Conservation (phyloP, 2,113 vertebrate species). For the Cercocebus atys region DNA sequence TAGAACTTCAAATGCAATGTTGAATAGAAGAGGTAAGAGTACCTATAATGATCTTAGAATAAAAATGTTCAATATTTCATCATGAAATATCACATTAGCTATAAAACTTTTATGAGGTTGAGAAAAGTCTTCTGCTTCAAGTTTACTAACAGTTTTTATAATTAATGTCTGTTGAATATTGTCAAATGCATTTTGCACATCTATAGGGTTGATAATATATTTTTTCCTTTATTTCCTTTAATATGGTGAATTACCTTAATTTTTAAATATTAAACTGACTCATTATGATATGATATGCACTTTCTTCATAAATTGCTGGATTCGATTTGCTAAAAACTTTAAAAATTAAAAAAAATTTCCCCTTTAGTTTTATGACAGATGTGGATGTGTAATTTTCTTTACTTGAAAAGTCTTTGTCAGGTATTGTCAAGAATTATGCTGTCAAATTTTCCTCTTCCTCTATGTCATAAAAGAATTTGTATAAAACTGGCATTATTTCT, state of each 20-base stretch:
- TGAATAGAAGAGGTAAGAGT: not conserved
- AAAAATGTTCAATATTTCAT: not conserved
- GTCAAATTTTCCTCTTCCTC: not conserved
- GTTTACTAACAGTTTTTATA: not conserved
- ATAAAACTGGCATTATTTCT: not conserved
- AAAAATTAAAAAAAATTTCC: not conserved
- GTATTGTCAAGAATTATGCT: not conserved
- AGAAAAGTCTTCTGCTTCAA: not conserved
- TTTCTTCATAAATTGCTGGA: not conserved
- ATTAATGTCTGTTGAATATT: not conserved
- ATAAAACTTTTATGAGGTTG: not conserved
- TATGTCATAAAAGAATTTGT: not conserved
- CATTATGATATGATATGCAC: not conserved
- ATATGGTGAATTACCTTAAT: not conserved
- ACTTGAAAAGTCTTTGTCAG: conserved; percentile 7
- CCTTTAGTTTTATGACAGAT: not conserved
- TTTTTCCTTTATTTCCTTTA: not conserved
- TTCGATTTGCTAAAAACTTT: not conserved
- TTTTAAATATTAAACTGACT: not conserved
- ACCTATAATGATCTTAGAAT: not conserved
- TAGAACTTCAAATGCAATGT: not conserved
- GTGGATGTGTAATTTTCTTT: not conserved
- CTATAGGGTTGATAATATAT: not conserved
- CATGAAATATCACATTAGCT: not conserved
- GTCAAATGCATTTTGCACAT: not conserved